Base-by-base conservation (phyloP, 2,797 vertebrate species). In the Microhierax caerulescens region DNA sequence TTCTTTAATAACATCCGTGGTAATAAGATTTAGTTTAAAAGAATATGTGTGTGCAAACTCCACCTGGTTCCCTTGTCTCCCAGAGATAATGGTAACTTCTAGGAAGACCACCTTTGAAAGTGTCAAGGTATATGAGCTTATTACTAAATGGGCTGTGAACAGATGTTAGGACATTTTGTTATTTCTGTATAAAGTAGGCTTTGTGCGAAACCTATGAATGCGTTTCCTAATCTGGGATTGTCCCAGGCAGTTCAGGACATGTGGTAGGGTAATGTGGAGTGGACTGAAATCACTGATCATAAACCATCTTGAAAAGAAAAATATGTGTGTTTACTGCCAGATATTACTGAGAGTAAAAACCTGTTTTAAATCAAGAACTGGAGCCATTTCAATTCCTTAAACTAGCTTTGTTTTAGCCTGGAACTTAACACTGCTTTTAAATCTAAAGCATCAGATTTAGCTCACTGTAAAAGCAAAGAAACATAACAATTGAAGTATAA, bases 261-360 rank as follows among this genome's bases (percentile, higher is more conserved):
- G 85, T 97, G 96, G 92, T 79, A 63, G 39, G 76, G 86, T 96
- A 93, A 96, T 94, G 87, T 90, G 86, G 75, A 90, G 79, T 91
- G 79, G 72, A 85, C 89, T 91, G 72, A 96, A 96, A 90, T 96
- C 95, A 93, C 92, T 97, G 95, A 96, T 97, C 97, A 95, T 97
- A 97, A 97, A 97, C 91, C 73, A 97, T 93, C 93, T 90, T 95
- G 93, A 95, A 95, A 96, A 94, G 84, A 96, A 96, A 96, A 97
- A 87, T 89, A 92, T 73, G 95, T 94, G 89, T 97, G 95, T 96
- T 96, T 97, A 97, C 92, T 95, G 95, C 88, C 92, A 95, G 92
- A 95, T 92, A 97, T 95, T 96, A 95, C 91, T 76, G 81, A 92
- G 78, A 92, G 74, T 88, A 92, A 93, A 96, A 97, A 94, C 78